phyloP scores from a whole-genome alignment of 2,797 vertebrate genomes.

The Buceros bicornis region DNA sequence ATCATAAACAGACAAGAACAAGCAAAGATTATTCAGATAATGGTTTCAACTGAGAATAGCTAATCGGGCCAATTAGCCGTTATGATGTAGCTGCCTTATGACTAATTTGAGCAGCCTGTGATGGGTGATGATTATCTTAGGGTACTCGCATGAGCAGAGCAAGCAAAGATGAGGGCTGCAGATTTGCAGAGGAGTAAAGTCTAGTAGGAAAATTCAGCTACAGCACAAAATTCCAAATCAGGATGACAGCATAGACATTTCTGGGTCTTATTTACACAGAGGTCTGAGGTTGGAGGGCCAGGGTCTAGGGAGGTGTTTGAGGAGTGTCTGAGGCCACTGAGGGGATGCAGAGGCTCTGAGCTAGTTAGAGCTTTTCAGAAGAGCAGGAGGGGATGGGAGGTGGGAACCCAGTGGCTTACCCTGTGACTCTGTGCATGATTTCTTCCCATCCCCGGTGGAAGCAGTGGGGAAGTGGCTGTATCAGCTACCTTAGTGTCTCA shows the following conservation, averaged over 20 bases:
- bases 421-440: not conserved
- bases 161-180: not conserved
- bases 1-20: slow-evolving; percentile 59
- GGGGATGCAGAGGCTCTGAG: fast-evolving
- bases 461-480: not conserved
- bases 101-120: slow-evolving; percentile 35
- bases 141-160: not conserved
- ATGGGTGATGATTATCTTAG: slow-evolving; percentile 56
- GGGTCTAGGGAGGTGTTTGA: not conserved
- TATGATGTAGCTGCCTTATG: slow-evolving; percentile 38
- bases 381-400: not conserved
- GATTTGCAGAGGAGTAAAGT: not conserved
- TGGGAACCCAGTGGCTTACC: not conserved
- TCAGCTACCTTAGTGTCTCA: too few relatives aligned
- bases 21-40: slow-evolving; percentile 70
- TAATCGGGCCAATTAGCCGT: slow-evolving; percentile 64
- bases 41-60: slow-evolving; percentile 55
- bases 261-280: not conserved
- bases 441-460: not conserved
- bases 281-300: not conserved
- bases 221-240: not conserved
- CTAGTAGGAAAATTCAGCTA: not conserved
- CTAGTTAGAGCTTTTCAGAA: not conserved
- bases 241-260: not conserved
- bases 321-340: fast-evolving